These are phyloP conservation scores for Halictus ligatus DNA, from an alignment of 2,888 invertebrate genomes.

Conservation along the genomic window DNA sequence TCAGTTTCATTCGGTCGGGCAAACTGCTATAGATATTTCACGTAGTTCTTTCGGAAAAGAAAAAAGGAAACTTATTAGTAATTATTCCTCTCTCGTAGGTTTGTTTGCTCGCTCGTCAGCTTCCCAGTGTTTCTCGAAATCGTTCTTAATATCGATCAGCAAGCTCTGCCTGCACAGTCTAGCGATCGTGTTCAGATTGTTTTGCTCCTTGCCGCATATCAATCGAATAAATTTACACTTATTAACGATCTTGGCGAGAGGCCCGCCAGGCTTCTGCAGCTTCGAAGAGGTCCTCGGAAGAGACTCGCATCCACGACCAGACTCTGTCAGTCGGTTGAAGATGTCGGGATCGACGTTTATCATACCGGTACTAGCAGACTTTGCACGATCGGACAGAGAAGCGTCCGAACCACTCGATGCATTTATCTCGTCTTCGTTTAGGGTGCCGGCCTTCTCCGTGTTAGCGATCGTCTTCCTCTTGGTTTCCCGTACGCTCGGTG, in stretches of 20 bases:
- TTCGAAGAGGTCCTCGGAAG: conserved; percentile 83
- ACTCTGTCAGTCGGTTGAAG: conserved; percentile 85
- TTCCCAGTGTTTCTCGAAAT: conserved; percentile 38
- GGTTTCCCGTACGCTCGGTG: neutral
- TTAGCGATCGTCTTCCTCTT: neutral
- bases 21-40: too few relatives aligned
- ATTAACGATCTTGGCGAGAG: conserved; percentile 84
- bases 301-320: conserved; percentile 85
- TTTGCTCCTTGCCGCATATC: conserved; percentile 82
- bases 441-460: neutral
- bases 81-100: conserved; percentile 14
- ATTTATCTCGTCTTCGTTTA: neutral
- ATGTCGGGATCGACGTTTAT: conserved; percentile 88
- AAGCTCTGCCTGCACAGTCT: conserved; percentile 91
- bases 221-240: conserved; percentile 87
- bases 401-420: conserved; percentile 24
- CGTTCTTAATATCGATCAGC: conserved; percentile 86
- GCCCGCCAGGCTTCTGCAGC: conserved; percentile 50
- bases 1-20: too few relatives aligned
- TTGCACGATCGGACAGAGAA: conserved; percentile 85
- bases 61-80: too few relatives aligned
- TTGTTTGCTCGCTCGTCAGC: neutral
- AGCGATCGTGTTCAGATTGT: conserved; percentile 87
- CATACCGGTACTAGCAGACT: conserved; percentile 92
- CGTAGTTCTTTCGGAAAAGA: too few relatives aligned